Percentiles rank a stretch among this genome's conserved stretches.
These are phyloP conservation scores for Lonchura striata DNA, from an alignment of 2,113 vertebrate species.

Conservation along the genomic window DNA sequence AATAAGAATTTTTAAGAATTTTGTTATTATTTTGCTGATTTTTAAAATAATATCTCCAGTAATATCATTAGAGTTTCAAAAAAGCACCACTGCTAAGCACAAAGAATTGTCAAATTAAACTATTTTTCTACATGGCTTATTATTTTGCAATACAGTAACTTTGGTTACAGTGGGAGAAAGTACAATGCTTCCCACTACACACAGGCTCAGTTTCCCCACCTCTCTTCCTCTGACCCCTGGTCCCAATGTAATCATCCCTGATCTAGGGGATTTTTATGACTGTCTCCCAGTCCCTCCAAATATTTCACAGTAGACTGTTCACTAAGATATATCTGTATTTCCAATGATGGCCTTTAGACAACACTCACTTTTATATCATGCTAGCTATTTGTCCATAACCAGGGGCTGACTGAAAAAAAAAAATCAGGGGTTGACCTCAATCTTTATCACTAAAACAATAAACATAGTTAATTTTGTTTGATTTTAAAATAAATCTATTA, in stretches of 20 bases:
- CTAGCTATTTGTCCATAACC: not conserved
- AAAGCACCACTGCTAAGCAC: not conserved
- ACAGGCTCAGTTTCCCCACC: not conserved
- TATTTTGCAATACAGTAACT: not conserved
- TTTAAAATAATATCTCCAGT: not conserved
- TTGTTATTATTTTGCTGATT: not conserved
- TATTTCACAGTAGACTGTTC: not conserved
- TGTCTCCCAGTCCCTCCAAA: not conserved
- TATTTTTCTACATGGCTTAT: not conserved
- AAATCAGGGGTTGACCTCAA: not conserved
- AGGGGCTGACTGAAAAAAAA: not conserved
- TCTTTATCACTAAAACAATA: not conserved
- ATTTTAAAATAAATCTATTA: not conserved
- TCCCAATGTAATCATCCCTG: not conserved
- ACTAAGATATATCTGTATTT: not conserved
- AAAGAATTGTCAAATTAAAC: not conserved
- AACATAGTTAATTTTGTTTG: not conserved
- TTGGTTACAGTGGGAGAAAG: not conserved
- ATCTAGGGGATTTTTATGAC: not conserved
- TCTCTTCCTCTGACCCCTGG: not conserved
- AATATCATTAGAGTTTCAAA: not conserved
- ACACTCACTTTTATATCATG: not conserved
- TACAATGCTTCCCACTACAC: not conserved
- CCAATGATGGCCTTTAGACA: not conserved
- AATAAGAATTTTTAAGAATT: not conserved